Percentiles rank a stretch among this genome's conserved stretches.
These are phyloP conservation scores for Andrena trimmerana DNA, from an alignment of 2,888 invertebrate species.

Conservation along the genomic window DNA sequence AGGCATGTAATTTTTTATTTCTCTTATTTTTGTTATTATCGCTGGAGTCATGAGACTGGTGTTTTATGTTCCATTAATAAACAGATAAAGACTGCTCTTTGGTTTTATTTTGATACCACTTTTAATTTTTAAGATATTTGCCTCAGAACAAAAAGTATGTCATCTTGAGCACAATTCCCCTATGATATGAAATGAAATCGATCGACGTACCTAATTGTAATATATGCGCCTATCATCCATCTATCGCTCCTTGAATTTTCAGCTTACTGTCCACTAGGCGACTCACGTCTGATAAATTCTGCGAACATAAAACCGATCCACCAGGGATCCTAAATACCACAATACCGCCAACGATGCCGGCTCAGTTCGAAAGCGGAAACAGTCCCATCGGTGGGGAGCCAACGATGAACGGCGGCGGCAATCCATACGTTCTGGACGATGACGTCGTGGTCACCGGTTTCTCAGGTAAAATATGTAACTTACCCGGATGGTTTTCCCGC, in stretches of 20 bases:
- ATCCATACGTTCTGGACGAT: constrained; percentile 85
- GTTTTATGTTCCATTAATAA: no score
- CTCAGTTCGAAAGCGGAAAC: constrained; percentile 88
- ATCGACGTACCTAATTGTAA: neutral
- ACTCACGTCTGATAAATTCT: constrained; percentile 71
- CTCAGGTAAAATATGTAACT: constrained; percentile 85
- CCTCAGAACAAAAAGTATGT: no score
- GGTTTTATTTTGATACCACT: no score
- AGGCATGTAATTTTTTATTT: no score
- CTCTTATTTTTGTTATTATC: no score
- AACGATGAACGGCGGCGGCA: constrained; percentile 79
- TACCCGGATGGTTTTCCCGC: no score
- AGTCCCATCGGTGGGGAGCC: constrained; percentile 80
- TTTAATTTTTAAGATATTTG: no score
- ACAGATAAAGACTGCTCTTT: no score
- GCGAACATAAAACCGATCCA: neutral
- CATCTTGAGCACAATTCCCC: no score
- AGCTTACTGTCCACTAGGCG: constrained; percentile 80
- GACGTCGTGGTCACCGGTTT: constrained; percentile 94
- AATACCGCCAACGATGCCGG: constrained; percentile 87
- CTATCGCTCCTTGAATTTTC: constrained; percentile 69
- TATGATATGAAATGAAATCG: neutral
- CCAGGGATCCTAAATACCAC: neutral
- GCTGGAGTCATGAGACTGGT: no score
- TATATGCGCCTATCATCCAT: neutral